Percentiles rank a stretch among this genome's conserved stretches.
phyloP scores from a whole-genome alignment of 1,140 invertebrate species.

The Tribolium castaneum region DNA sequence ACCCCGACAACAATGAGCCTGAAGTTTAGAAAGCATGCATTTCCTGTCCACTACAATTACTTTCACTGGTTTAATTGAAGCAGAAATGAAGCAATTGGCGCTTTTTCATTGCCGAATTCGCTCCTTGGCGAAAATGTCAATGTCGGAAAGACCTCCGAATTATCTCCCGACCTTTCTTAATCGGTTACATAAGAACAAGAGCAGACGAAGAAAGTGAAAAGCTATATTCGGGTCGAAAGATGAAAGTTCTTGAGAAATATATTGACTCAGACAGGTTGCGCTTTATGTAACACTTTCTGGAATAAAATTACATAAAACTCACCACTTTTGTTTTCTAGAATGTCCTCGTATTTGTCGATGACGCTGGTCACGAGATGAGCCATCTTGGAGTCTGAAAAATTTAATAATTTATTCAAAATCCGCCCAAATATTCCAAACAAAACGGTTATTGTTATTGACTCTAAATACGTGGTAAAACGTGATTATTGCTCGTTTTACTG shows the following conservation, averaged over 20 bases:
- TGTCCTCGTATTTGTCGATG: constrained; percentile 79
- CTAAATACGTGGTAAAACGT: not conserved
- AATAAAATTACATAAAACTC: constrained; percentile 61
- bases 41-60: constrained; percentile 26
- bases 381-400: constrained; percentile 72
- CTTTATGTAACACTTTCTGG: constrained; percentile 37
- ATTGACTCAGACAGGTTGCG: constrained; percentile 14
- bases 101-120: not conserved
- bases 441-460: not conserved
- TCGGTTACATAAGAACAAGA: not conserved
- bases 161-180: constrained; percentile 19
- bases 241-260: constrained; percentile 39
- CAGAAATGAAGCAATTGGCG: not conserved
- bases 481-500: too few species aligned
- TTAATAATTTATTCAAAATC: not conserved
- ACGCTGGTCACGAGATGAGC: constrained; percentile 74
- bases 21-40: constrained; percentile 36
- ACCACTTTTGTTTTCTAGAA: constrained; percentile 86
- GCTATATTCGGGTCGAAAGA: constrained; percentile 11
- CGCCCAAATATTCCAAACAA: not conserved
- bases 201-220: constrained; percentile 31
- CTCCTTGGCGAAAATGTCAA: not conserved
- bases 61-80: constrained; percentile 23
- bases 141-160: not conserved
- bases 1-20: not conserved